Conservation (phyloP, 2,888 invertebrate species). For the Meloe dianella region DNA sequence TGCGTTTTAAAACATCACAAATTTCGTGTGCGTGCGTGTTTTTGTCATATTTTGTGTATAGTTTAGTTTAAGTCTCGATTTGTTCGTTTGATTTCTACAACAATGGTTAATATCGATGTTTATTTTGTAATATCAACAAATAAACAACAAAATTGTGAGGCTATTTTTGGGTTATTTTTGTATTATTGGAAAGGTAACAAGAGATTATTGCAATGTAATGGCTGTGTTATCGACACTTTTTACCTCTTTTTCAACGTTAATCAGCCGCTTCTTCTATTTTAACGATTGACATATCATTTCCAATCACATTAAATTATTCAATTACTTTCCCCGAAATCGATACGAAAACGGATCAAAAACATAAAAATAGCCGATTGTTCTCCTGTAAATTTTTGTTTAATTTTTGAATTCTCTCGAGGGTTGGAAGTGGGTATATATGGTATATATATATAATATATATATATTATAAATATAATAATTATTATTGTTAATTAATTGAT, state of each 20-base stretch:
- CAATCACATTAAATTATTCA: no score
- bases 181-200: slow-evolving; percentile 38
- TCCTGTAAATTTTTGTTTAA: slow-evolving; percentile 39
- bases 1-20: slow-evolving; percentile 7
- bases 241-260: no score
- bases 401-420: slow-evolving; percentile 35
- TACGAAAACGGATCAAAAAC: slow-evolving; percentile 28
- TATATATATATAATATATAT: slow-evolving; percentile 30
- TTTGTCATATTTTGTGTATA: slow-evolving; percentile 12
- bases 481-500: slow-evolving; percentile 14
- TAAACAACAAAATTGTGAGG: slow-evolving; percentile 33
- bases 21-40: not conserved
- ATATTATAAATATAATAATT: not conserved
- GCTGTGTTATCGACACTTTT: slow-evolving; percentile 47
- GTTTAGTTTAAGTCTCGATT: slow-evolving; percentile 48
- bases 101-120: slow-evolving; percentile 52
- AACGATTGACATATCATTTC: slow-evolving; percentile 40
- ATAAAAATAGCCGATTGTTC: slow-evolving; percentile 43
- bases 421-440: slow-evolving; percentile 49
- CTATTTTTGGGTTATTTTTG: slow-evolving; percentile 47
- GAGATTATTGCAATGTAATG: slow-evolving; percentile 44
- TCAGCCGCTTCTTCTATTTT: slow-evolving; percentile 32
- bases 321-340: no score
- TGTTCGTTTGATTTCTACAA: slow-evolving; percentile 47
- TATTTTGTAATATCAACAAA: slow-evolving; percentile 36